These are phyloP conservation scores for Chymomyza amoena DNA, from an alignment of 2,888 invertebrate genomes.

Conservation along the genomic window DNA sequence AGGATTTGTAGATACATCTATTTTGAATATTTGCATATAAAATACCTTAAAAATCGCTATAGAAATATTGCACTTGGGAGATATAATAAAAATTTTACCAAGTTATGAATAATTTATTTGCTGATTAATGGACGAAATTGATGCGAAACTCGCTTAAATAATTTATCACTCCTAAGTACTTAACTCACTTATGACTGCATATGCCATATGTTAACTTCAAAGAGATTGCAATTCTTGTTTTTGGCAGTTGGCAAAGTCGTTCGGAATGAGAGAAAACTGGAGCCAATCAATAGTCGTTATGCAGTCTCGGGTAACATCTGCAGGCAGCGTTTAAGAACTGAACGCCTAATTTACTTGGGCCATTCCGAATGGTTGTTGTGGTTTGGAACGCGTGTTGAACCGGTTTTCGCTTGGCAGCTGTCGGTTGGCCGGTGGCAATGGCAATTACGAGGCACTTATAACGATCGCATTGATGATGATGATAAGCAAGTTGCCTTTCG, in stretches of 20 bases:
- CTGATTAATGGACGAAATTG: background rate
- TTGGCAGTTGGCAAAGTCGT: constrained; percentile 31
- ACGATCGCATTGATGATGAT: background rate
- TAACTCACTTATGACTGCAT: background rate
- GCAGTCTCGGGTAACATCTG: constrained; percentile 4
- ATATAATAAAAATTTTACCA: too few species aligned
- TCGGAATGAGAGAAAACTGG: background rate
- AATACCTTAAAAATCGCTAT: too few species aligned
- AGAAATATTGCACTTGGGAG: too few species aligned
- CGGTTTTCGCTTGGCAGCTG: constrained; percentile 27
- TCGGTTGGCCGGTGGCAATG: constrained; percentile 13
- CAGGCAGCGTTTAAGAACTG: constrained; percentile 29
- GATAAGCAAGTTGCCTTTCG: background rate
- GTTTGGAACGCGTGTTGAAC: constrained; percentile 42
- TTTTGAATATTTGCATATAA: too few species aligned
- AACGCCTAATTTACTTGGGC: constrained; percentile 32
- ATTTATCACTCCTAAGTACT: background rate
- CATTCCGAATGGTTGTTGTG: constrained; percentile 4
- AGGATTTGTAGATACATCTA: too few species aligned
- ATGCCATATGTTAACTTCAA: background rate
- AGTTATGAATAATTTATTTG: background rate
- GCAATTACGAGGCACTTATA: constrained; percentile 18
- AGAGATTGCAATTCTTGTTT: constrained; percentile 16
- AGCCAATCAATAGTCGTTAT: background rate
- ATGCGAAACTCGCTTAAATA: background rate